A percentile compares a stretch with the other conserved stretches of the same genome.
phyloP scores from a whole-genome alignment of 2,888 invertebrate genomes.

The Nomada fabriciana region DNA sequence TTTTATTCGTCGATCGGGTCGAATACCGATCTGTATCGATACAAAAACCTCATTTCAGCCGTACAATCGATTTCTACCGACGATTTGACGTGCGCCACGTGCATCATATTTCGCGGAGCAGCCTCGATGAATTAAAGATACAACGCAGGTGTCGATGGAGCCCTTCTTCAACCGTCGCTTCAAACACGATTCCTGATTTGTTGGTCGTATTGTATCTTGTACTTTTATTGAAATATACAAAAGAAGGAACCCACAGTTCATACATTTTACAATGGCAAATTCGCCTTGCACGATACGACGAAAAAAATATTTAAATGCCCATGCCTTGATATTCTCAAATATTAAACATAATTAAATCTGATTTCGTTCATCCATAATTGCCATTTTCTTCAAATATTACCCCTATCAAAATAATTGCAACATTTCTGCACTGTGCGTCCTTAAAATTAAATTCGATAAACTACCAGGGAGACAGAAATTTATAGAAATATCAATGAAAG shows the following conservation, averaged over 20 bases:
- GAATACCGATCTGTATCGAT: conserved; percentile 52
- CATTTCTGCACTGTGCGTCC: no score
- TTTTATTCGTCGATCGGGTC: conserved; percentile 8
- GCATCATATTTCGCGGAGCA: conserved; percentile 61
- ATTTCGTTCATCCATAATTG: no score
- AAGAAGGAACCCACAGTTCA: not conserved
- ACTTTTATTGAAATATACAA: conserved; percentile 11
- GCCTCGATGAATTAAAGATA: conserved; percentile 73
- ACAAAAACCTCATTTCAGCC: conserved; percentile 53
- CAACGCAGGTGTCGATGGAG: conserved; percentile 67
- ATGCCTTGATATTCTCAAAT: no score
- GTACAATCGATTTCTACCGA: conserved; percentile 61
- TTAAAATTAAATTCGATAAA: no score
- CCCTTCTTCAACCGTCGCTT: conserved; percentile 37
- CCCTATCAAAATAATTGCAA: no score
- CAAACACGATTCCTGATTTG: conserved; percentile 33
- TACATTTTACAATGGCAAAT: no score
- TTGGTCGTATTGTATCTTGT: conserved; percentile 9
- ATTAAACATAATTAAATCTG: no score
- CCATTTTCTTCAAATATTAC: no score
- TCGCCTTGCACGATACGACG: no score
- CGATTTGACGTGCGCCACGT: conserved; percentile 72
- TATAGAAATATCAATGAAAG: no score
- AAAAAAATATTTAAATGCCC: no score
- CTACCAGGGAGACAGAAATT: no score